Percentiles rank a stretch among this genome's conserved stretches.
Conservation (phyloP, 1,140 invertebrate genomes). For the Colletes gigas region DNA sequence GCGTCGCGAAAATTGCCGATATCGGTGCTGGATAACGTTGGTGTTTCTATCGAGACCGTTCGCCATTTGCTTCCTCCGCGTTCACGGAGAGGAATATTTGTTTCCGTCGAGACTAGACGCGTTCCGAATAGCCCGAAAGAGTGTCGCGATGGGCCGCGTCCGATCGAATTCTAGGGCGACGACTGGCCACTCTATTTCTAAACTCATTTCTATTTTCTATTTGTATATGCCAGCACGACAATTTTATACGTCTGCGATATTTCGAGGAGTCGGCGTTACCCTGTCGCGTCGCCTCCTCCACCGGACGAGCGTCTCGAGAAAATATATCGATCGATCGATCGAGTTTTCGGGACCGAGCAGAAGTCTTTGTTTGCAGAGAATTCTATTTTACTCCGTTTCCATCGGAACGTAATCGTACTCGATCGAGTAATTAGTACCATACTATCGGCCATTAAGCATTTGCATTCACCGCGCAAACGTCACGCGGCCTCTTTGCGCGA, state of each 20-base stretch:
- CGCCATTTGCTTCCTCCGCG: no score
- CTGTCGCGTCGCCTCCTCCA: background rate
- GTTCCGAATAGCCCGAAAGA: constrained; percentile 50
- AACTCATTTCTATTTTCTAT: constrained; percentile 80
- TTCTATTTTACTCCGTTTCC: constrained; percentile 26
- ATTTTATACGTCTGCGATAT: constrained; percentile 80
- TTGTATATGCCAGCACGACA: constrained; percentile 72
- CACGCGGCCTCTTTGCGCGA: constrained; percentile 21
- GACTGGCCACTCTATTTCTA: constrained; percentile 78
- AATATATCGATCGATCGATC: background rate
- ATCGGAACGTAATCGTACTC: constrained; percentile 48
- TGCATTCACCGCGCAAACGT: constrained; percentile 38
- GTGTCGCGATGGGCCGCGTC: constrained; percentile 59
- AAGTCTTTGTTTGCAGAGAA: background rate
- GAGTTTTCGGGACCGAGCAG: no score
- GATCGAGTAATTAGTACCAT: constrained; percentile 64
- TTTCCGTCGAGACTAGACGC: constrained; percentile 11
- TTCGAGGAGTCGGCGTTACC: constrained; percentile 65
- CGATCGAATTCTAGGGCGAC: constrained; percentile 74
- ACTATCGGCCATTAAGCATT: constrained; percentile 57
- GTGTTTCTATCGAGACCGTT: background rate
- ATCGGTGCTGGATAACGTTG: background rate
- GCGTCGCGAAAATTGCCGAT: background rate
- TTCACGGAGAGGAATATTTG: no score
- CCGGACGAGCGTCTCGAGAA: background rate